Evolutionary conservation across 2,113 vertebrate species (phyloP), one percentile per base, ranked within the genome.

Genomic region (Megaleporinus macrocephalus): DNA sequence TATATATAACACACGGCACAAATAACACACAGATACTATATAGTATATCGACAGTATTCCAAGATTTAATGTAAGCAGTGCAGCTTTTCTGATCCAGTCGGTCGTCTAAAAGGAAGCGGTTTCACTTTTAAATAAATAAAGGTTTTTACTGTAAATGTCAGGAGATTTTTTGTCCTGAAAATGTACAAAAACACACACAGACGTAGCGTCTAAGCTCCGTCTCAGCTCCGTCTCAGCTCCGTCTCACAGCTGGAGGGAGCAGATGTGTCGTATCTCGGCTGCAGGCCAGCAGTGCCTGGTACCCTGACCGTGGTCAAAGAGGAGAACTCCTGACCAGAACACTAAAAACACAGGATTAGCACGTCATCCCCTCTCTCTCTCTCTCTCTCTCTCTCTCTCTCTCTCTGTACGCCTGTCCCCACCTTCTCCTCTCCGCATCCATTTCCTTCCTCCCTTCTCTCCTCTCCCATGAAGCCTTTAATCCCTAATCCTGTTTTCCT

Each of bases 251-350:
- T 30, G 29, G 18, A 44, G 5, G 9, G 12, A n/a, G 16, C 65
- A 36, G 65, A 22, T 68, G 26, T 65, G 13, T 65, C 20, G 15
- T 30, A 27, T 68, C 30, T 30, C 13, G 62, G 62, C 62, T 36
- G 65, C 6, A 68, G 14, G 65, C 62, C 72, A 26, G 20, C 13
- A 49, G 77, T 83, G 69, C 80, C 30, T 79, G 80, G 71, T 71
- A 62, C 76, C 41, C 27, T 30, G 57, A 69, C 69, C 29, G n/a
- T 36, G 30, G 51, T 61, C 20, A 68, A 59, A 49, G 55, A 63
- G 49, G n/a, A 47, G 30, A 49, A 57, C 26, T 63, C 66, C 51
- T 44, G 41, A 47, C 29, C 36, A 80, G 27, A 9, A 63, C 49
- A 49, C 13, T 53, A 49, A 47, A 10, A 44, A 10, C 41, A 44